phyloP scores from a whole-genome alignment of 2,797 vertebrate genomes.

The Synanceia verrucosa region DNA sequence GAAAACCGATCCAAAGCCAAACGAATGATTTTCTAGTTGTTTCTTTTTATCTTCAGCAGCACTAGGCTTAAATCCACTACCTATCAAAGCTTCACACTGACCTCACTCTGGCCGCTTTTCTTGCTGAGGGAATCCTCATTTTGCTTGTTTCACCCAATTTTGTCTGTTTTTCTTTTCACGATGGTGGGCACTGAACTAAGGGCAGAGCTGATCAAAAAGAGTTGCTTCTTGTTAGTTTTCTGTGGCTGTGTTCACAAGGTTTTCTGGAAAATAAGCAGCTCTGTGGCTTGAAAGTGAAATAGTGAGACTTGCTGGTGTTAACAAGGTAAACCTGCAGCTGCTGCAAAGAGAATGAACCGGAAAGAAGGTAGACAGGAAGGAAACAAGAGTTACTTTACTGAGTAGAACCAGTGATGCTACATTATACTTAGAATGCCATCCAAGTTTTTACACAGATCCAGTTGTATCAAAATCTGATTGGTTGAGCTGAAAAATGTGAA shows the following conservation, averaged over 20 bases:
- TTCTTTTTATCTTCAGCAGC: slow-evolving; percentile 2
- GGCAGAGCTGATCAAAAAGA: neutral
- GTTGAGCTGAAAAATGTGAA: neutral
- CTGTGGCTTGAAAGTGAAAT: slow-evolving; percentile 4
- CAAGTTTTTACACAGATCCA: neutral
- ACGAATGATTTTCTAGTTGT: neutral
- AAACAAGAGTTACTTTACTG: neutral
- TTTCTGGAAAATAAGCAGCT: neutral
- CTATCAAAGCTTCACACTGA: slow-evolving; percentile 23
- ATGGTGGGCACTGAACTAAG: neutral
- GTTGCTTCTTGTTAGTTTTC: slow-evolving; percentile 5
- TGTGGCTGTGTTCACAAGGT: neutral
- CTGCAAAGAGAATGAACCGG: neutral
- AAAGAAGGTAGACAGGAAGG: neutral
- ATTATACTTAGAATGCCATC: neutral
- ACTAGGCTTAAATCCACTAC: neutral
- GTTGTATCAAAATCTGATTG: too few species aligned
- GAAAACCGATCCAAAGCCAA: neutral
- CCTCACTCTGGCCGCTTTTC: neutral
- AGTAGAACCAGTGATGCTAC: neutral
- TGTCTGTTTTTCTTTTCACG: neutral
- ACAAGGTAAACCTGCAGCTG: slow-evolving; percentile 29
- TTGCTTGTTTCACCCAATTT: slow-evolving; percentile 6
- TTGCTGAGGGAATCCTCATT: neutral
- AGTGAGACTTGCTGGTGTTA: slow-evolving; percentile 8